A percentile compares a stretch with the other conserved stretches of the same genome.
These are phyloP conservation scores for Babyrousa celebensis DNA, from an alignment of 2,797 vertebrate genomes.

Conservation along the genomic window DNA sequence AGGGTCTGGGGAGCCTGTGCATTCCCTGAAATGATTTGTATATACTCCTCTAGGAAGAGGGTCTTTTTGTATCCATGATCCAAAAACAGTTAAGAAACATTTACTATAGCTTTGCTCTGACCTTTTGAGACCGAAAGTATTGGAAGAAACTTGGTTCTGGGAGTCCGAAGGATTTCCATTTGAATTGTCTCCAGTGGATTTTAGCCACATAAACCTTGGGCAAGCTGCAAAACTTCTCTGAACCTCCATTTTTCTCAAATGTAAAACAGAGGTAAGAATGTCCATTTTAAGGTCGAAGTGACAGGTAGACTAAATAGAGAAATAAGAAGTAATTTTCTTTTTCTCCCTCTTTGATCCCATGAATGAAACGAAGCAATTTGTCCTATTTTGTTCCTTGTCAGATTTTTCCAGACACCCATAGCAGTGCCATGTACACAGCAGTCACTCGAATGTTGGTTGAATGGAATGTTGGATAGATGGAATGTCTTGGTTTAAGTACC, in stretches of 20 bases:
- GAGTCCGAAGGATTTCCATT: neutral
- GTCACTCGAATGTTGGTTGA: neutral
- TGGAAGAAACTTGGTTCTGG: neutral
- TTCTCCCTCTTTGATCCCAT: neutral
- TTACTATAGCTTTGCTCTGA: slow-evolving; percentile 34
- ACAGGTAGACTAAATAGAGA: slow-evolving; percentile 5
- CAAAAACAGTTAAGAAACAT: neutral
- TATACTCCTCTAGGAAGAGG: neutral
- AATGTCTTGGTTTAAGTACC: neutral
- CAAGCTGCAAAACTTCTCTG: neutral
- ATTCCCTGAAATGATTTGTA: neutral
- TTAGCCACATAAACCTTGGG: neutral
- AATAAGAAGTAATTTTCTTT: neutral
- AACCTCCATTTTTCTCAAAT: slow-evolving; percentile 3
- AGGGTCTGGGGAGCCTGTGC: neutral
- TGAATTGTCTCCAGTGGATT: neutral
- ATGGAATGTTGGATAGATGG: neutral
- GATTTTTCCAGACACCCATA: neutral
- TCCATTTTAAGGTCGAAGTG: slow-evolving; percentile 6
- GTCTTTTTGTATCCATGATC: neutral
- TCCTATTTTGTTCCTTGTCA: neutral
- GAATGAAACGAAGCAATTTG: slow-evolving; percentile 11
- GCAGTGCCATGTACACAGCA: neutral
- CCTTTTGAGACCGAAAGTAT: slow-evolving; percentile 37
- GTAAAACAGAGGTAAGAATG: neutral